These are phyloP conservation scores for Vulpes vulpes DNA, from an alignment of 2,113 vertebrate species.

Conservation along the genomic window DNA sequence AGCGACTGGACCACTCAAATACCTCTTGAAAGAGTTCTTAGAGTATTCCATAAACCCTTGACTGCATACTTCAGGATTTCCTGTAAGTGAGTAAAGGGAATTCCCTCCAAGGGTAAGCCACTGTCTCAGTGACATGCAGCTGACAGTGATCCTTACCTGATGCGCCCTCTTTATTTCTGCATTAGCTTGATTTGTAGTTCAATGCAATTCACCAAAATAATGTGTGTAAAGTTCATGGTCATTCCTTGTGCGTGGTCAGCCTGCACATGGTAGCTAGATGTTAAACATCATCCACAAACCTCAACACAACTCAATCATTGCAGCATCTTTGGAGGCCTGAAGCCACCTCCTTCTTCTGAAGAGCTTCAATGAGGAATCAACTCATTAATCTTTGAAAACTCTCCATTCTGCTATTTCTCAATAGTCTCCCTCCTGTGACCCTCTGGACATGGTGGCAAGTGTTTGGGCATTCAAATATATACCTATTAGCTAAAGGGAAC, in stretches of 20 bases:
- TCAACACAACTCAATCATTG: background rate
- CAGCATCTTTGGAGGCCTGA: background rate
- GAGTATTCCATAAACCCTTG: background rate
- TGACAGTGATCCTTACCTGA: rapidly evolving
- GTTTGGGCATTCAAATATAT: background rate
- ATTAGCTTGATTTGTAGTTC: background rate
- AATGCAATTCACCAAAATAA: background rate
- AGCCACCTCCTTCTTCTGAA: background rate
- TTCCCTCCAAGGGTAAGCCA: background rate
- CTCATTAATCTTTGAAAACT: background rate
- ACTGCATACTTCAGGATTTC: background rate
- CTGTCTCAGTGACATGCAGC: background rate
- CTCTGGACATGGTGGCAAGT: background rate
- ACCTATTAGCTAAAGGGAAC: background rate
- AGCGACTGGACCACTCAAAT: background rate
- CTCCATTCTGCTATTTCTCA: background rate
- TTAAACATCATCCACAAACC: background rate
- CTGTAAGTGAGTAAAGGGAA: background rate
- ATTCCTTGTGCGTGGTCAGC: background rate
- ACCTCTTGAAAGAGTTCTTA: background rate
- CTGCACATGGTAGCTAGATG: background rate
- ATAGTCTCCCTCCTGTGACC: background rate
- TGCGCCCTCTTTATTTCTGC: background rate
- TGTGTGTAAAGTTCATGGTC: background rate
- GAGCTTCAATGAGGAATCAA: background rate